Evolutionary conservation across 2,888 invertebrate species (phyloP), one percentile per base, ranked within the genome.

Genomic region (Crepidodera aurea): DNA sequence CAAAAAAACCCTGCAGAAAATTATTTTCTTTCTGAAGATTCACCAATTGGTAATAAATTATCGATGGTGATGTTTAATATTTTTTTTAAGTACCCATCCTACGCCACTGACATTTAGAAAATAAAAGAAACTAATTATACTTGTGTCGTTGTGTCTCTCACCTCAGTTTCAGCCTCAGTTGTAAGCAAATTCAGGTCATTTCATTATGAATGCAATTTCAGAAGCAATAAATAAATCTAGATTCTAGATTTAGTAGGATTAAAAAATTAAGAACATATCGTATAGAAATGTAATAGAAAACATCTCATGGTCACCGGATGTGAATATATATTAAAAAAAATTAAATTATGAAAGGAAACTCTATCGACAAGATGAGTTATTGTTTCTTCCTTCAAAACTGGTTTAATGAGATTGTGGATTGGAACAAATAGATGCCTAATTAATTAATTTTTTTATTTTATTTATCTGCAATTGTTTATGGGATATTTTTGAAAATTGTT

Each of bases 121-220:
- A 44, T 22, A 34, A 34, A 46, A 39, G 34, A 56, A 44, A 46
- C 56, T 55, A 55, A 44, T 32, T 44, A 55, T 44, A 51, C 22
- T 59, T 46, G 13, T 44, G 32, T 51, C 15, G 42, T 59, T 51
- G 39, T 29, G 34, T 61, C 25, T 54, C 42, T 34, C 62, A 50
- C 53, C 53, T 62, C 48, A 42, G 62, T 29, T 51, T 40, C 29
- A 46, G 39, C 51, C 51, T 62, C 39, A 46, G 62, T 34, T 54
- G 53, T 44, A 50, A 54, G 51, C 50, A 51, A 64, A 67, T 64
- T 64, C 57, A 64, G 67, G 67, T 67, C 67, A 67, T 55, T 62
- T 60, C 48, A 50, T 62, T 64, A 44, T 60, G 58, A 60, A 64
- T 64, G 54, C 54, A 58, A 58, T 62, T 59, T 60, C 7, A 60